Percentiles rank a stretch among this genome's conserved stretches.
These are phyloP conservation scores for Acanthochromis polyacanthus DNA, from an alignment of 2,113 vertebrate genomes.

Conservation along the genomic window DNA sequence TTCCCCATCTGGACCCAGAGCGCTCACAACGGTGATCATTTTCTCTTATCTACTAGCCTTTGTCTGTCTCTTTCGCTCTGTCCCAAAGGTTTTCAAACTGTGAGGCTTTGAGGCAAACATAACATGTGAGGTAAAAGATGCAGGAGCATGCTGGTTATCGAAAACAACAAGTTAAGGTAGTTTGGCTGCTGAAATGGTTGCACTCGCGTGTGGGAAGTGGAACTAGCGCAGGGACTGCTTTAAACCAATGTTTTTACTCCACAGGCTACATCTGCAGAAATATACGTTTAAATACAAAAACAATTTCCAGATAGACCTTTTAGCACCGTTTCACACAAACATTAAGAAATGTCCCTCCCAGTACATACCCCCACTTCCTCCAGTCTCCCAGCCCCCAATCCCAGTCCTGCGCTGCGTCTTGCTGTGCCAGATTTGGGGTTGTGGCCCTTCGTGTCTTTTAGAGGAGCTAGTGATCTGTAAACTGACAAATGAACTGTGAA, in stretches of 20 bases:
- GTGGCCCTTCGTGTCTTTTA: slow-evolving; percentile 10
- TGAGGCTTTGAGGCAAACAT: background rate
- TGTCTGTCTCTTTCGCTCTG: background rate
- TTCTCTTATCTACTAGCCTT: background rate
- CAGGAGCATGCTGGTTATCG: background rate
- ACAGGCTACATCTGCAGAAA: too few relatives aligned
- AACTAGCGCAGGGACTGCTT: too few relatives aligned
- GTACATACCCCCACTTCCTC: too few relatives aligned
- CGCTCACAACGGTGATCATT: slow-evolving; percentile 2
- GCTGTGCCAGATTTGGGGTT: slow-evolving; percentile 12
- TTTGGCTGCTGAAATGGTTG: too few relatives aligned
- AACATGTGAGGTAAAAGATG: background rate
- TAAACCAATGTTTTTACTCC: too few relatives aligned
- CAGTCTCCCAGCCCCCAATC: background rate
- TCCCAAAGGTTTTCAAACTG: background rate
- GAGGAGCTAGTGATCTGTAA: slow-evolving; percentile 44
- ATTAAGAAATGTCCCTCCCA: too few relatives aligned
- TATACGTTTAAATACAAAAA: too few relatives aligned
- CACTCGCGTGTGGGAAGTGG: too few relatives aligned
- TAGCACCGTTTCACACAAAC: too few relatives aligned
- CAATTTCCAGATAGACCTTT: too few relatives aligned
- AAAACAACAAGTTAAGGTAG: background rate
- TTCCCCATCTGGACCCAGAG: slow-evolving; percentile 21
- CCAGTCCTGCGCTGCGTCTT: too few relatives aligned
- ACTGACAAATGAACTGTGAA: slow-evolving; percentile 42